Evolutionary conservation across 2,888 invertebrate species (phyloP), one percentile per base, ranked within the genome.

Genomic region (Gnatocerus cornutus): DNA sequence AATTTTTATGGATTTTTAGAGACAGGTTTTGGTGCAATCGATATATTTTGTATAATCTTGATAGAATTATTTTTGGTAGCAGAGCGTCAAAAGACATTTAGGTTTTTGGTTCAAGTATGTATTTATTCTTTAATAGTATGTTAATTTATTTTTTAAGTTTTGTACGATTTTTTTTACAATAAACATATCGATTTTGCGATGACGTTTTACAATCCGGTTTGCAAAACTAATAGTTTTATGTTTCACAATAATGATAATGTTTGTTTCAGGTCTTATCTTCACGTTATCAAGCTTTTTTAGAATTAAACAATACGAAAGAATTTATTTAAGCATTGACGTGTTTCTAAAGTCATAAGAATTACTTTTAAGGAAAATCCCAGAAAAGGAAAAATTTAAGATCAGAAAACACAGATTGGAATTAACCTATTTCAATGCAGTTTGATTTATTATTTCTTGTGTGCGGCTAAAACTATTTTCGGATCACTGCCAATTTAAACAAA

Each of bases 1-100:
- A 27, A 37, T 33, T 33, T 33, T 33, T 7, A n/a, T 6, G 56
- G 21, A 46, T 14, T 16, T 41, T 27, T 33, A 33, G n/a, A 13
- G 30, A 58, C 29, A 45, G 63, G 52, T 52, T 63, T 55, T 56
- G 68, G 55, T 65, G 65, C 56, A 56, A 65, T 48, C 37, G 43
- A 27, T 21, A 27, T 66, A 58, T 53, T 46, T 39, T 59, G 58
- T 59, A 59, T 59, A 63, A 39, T 48, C 33, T 33, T 7, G 33
- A 9, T 33, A 33, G 33, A 33, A 33, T 33, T 33, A 9, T 9
- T 33, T 33, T 33, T 58, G n/a, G 41, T 45, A 56, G 50, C 52
- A 50, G 21, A 52, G 66, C 66, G 58, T 29, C 29, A 29, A 43
- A 64, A 45, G 53, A 30, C 55, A 33, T 13, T 62, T 29, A 55